These are phyloP conservation scores for Drosophila grimshawi DNA, from an alignment of 1,140 invertebrate species.

Conservation along the genomic window DNA sequence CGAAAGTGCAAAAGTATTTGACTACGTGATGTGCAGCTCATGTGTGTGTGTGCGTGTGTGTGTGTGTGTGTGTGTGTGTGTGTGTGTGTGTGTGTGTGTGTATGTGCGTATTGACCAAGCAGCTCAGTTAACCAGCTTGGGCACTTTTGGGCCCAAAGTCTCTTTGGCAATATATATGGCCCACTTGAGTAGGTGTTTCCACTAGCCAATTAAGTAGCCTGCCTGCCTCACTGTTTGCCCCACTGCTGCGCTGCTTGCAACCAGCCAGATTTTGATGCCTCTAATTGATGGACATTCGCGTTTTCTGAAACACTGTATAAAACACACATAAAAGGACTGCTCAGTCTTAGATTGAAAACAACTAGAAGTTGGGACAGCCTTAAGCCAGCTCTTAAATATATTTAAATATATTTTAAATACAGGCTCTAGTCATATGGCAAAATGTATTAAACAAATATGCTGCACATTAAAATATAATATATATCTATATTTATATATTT, in stretches of 20 bases:
- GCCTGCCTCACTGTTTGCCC: background rate
- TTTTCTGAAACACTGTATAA: background rate
- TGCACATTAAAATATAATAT: no score
- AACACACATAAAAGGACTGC: background rate
- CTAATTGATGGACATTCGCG: constrained; percentile 19
- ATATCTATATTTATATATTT: no score
- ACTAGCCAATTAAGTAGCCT: constrained; percentile 61
- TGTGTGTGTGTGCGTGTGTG: background rate
- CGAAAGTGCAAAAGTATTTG: constrained; percentile 71
- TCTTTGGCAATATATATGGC: constrained; percentile 25
- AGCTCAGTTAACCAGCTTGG: constrained; percentile 8
- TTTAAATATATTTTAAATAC: no score
- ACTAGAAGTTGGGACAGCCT: no score
- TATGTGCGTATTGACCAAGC: constrained; percentile 3
- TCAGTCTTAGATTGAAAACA: no score
- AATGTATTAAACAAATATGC: no score
- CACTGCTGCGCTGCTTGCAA: background rate
- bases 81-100: background rate
- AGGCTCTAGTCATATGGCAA: no score
- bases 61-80: background rate
- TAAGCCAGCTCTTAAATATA: no score
- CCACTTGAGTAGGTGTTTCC: constrained; percentile 34
- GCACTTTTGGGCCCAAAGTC: constrained; percentile 6
- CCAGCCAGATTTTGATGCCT: background rate
- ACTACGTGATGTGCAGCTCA: constrained; percentile 66